Conservation (phyloP, 1,140 invertebrate species). For the Triops cancriformis region DNA sequence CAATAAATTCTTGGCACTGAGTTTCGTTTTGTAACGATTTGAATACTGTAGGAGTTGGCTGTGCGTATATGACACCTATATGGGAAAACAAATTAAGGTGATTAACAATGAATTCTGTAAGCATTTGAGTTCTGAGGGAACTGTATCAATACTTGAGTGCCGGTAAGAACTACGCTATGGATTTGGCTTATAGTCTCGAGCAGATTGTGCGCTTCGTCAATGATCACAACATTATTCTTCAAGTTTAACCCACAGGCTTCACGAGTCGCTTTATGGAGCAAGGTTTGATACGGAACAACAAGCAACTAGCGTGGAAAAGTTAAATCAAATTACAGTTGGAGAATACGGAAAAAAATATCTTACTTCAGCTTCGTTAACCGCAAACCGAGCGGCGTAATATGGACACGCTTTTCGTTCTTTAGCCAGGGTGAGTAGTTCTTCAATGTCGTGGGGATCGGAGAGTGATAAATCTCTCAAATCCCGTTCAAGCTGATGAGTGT, state of each 20-base stretch:
- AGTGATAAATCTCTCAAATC: conserved; percentile 37
- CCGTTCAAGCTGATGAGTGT: conserved; percentile 48
- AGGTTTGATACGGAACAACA: conserved; percentile 74
- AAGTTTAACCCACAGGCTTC: conserved; percentile 73
- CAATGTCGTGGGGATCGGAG: conserved; percentile 72
- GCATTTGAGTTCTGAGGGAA: not conserved
- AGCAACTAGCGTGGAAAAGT: conserved; percentile 45
- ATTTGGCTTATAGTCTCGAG: conserved; percentile 81
- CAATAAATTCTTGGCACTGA: conserved; percentile 74
- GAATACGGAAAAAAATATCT: not conserved
- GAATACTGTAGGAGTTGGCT: conserved; percentile 70
- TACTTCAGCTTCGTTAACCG: conserved; percentile 68
- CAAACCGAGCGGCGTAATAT: conserved; percentile 77
- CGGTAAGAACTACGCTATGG: conserved; percentile 63
- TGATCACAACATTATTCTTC: conserved; percentile 75
- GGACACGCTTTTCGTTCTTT: conserved; percentile 70
- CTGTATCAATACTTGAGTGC: conserved; percentile 53
- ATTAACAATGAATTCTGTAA: not conserved
- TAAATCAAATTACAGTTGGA: conserved; percentile 21
- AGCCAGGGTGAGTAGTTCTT: conserved; percentile 66
- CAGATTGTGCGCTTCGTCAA: conserved; percentile 97
- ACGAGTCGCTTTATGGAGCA: conserved; percentile 79
- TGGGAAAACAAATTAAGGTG: not conserved
- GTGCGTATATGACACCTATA: conserved; percentile 49
- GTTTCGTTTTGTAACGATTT: conserved; percentile 58